Evolutionary conservation across 2,113 vertebrate species (phyloP), one percentile per base, ranked within the genome.

Genomic region (Coreoperca whiteheadi): DNA sequence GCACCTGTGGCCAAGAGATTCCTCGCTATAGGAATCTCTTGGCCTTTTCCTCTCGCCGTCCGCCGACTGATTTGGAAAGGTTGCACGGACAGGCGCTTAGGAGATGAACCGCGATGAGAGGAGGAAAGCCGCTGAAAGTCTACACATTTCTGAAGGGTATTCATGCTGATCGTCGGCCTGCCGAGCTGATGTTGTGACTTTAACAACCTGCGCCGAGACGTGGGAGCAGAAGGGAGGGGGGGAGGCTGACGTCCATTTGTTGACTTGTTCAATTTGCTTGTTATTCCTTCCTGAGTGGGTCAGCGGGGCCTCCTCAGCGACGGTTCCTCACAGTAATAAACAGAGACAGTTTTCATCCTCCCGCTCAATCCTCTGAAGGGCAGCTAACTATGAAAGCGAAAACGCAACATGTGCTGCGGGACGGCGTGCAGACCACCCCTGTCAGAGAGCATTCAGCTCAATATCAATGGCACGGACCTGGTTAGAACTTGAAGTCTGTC

Each of bases 251-350:
- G 84, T 88, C 84, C 80, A 82, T 90, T 90, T 90, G 88, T 91
- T 92, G 84, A 90, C 89, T 91, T 37, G 73, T 82, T 21, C 54
- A 76, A 61, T 88, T 84, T 92, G 90, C 88, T 92, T 91, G 87
- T 91, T 88, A 80, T 90, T 93, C 74, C 83, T 89, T 63, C 56
- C 79, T 69, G 81, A 79, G 85, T 68, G 79, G 85, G 85, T 83
- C 83, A 34, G 77, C 32, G 37, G 86, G 82, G 81, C 70, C 84
- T 88, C 84, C 57, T 65, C 57, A 41, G 70, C 43, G 83, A 74
- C 16, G 18, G 83, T 59, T 82, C 79, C 80, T 83, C 79, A 32
- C 83, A 7, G 84, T 89, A 92, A 92, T 87, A 81, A 86, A 89
- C 74, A 71, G n/a, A 84, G 91, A 91, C 89, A 86, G 81, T 88